phyloP scores from a whole-genome alignment of 1,140 invertebrate genomes.

The Zaprionus capensis region DNA sequence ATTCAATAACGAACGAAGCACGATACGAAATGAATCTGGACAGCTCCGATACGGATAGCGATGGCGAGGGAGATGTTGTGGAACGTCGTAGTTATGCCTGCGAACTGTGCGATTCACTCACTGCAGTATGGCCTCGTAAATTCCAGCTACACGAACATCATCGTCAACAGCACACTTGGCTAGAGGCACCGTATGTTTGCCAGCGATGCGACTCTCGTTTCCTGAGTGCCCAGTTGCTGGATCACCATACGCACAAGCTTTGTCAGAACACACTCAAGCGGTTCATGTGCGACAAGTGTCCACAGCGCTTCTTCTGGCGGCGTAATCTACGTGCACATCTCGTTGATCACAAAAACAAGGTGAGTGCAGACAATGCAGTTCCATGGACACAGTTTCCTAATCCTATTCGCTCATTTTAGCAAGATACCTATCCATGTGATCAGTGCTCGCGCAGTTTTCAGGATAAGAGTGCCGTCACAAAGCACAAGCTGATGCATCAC shows the following conservation, averaged over 20 bases:
- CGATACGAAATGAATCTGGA: slow-evolving; percentile 71
- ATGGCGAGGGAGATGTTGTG: slow-evolving; percentile 63
- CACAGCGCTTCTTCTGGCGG: slow-evolving; percentile 71
- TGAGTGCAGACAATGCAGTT: slow-evolving; percentile 2
- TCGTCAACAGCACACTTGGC: slow-evolving; percentile 58
- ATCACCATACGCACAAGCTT: slow-evolving; percentile 62
- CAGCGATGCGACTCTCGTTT: slow-evolving; percentile 70
- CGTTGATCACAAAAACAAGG: slow-evolving; percentile 69
- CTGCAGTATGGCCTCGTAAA: slow-evolving; percentile 58
- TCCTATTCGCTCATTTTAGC: slow-evolving; percentile 30
- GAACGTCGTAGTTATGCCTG: slow-evolving; percentile 60
- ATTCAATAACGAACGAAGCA: slow-evolving; percentile 72
- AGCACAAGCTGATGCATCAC: slow-evolving; percentile 84
- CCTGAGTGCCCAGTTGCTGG: slow-evolving; percentile 56
- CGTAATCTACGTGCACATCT: slow-evolving; percentile 61
- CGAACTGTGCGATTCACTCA: slow-evolving; percentile 55
- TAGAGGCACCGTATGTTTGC: slow-evolving; percentile 70
- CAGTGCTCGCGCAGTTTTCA: slow-evolving; percentile 85
- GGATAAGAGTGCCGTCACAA: slow-evolving; percentile 85
- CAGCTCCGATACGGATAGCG: slow-evolving; percentile 72
- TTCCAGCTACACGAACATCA: slow-evolving; percentile 77
- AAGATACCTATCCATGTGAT: slow-evolving; percentile 84
- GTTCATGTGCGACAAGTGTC: slow-evolving; percentile 71
- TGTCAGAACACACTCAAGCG: slow-evolving; percentile 71
- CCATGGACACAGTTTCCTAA: neutral